Conservation (phyloP, 2,797 vertebrate species). For the Pteronotus mesoamericanus region DNA sequence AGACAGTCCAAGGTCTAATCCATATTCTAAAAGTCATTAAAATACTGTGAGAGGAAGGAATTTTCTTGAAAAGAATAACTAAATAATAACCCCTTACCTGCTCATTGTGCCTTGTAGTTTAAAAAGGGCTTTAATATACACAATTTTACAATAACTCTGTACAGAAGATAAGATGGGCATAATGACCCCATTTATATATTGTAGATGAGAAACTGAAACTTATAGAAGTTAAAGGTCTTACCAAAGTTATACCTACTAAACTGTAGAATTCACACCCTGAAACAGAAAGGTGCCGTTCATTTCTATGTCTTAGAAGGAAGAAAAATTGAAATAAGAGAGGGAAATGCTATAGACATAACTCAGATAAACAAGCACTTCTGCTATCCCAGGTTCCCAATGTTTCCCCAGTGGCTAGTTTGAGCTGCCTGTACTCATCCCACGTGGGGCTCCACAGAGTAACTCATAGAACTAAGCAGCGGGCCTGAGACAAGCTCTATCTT, state of each 20-base stretch:
- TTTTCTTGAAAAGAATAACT: slow-evolving; percentile 8
- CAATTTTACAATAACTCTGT: background rate
- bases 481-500: background rate
- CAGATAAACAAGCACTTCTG: background rate
- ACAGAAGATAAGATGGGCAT: background rate
- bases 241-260: background rate
- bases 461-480: background rate
- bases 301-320: background rate
- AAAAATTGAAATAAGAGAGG: background rate
- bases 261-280: background rate
- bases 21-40: background rate
- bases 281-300: background rate
- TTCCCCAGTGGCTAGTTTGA: background rate
- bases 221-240: background rate
- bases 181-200: background rate
- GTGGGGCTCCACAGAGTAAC: background rate
- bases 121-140: background rate
- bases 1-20: background rate
- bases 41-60: background rate
- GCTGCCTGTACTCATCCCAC: background rate
- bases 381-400: background rate
- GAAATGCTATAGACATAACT: background rate
- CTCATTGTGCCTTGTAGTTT: background rate
- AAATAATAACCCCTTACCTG: background rate
- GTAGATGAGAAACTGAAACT: background rate